Evolutionary conservation across 2,888 invertebrate genomes (phyloP), one percentile per base, ranked within the genome.

Genomic region (Desoria tigrina): DNA sequence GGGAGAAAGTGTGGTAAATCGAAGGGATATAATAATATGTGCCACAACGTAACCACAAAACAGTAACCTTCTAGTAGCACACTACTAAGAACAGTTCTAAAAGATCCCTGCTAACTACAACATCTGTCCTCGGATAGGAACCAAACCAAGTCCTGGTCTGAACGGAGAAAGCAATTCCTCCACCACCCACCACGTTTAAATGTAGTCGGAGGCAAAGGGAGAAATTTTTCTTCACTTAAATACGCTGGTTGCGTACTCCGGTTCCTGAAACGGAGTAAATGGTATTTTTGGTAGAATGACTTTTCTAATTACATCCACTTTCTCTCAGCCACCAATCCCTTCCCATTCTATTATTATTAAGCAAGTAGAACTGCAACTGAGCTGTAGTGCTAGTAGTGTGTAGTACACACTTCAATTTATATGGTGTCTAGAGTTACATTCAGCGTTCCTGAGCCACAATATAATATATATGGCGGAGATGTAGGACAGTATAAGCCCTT

Each of bases 291-390:
- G 61, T 56, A 65, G 61, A 65, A 65, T 56, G 61, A 65, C 65
- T 65, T 65, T 65, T 56, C 65, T 65, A 65, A 65, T 65, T 65
- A 65, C 65, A 65, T 65, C 61, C 57, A 65, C 65, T 65, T 65
- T 65, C 61, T 61, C 56, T 28, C 2, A 58, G 28, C 42, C 26
- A 42, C 42, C 42, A 57, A 3, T 26, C 26, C 45, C 45, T 9
- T 45, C 45, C 45, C n/a, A 45, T 45, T 45, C 45, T 18, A 18
- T 45, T 21, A 21, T 45, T 32, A 32, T 32, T 32, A 32, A 45
- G 18, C 45, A 16, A 45, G 45, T 45, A 45, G 21, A 21, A 16
- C 45, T 51, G 26, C 7, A 24, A 51, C 23, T 51, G 51, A 21
- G 24, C 4, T 45, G 7, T n/a, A 51, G 23, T 51, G 24, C 51